phyloP scores from a whole-genome alignment of 2,113 vertebrate genomes.

The Tinamus guttatus region DNA sequence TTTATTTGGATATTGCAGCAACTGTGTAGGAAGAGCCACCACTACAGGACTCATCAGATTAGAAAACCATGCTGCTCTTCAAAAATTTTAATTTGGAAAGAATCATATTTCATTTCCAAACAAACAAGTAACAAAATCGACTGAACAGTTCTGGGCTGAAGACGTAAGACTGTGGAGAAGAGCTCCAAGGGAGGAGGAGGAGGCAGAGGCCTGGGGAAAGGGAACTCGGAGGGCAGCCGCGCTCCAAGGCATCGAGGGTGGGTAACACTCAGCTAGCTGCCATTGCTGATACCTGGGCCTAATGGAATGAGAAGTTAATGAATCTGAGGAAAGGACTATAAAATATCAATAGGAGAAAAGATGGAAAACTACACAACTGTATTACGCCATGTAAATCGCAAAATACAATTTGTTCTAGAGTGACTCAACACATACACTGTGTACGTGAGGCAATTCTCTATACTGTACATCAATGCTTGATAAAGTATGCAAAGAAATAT shows the following conservation, averaged over 20 bases:
- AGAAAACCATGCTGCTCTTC: not conserved
- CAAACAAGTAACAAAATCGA: not conserved
- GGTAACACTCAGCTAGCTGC: rapidly evolving
- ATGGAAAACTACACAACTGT: not conserved
- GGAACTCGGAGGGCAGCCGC: not conserved
- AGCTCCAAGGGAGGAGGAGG: not conserved
- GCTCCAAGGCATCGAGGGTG: not conserved
- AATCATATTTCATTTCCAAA: not conserved
- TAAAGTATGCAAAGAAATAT: not conserved
- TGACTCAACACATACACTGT: not conserved
- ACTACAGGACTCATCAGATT: not conserved
- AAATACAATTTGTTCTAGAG: not conserved
- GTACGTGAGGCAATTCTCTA: not conserved
- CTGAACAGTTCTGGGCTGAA: not conserved
- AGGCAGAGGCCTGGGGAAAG: not conserved
- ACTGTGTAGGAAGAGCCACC: not conserved
- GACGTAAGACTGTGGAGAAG: not conserved
- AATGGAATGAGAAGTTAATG: not conserved
- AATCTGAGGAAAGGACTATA: not conserved
- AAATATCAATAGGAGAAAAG: not conserved
- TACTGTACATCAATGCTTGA: not conserved
- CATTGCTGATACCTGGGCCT: not conserved
- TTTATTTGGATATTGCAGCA: rapidly evolving
- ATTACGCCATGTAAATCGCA: not conserved
- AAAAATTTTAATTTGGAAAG: not conserved